Evolutionary conservation across 2,113 vertebrate genomes (phyloP).

Genomic region (Dasyprocta punctata): DNA sequence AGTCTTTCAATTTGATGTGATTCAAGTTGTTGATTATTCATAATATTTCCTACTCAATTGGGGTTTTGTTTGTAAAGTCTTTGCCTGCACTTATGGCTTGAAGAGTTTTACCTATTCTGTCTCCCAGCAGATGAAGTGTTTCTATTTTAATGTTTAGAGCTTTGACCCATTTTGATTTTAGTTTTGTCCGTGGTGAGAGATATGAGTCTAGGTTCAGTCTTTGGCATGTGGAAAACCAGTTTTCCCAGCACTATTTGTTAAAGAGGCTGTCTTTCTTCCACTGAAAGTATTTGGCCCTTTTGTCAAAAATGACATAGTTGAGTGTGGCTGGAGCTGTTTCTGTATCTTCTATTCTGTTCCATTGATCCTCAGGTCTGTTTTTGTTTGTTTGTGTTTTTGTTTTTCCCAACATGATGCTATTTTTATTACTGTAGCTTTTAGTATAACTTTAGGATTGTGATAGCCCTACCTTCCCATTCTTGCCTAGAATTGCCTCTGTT

Average conservation of each 20-base stretch:
- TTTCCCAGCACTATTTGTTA: neutral
- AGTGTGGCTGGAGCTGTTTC: neutral
- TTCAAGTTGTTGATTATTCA: neutral
- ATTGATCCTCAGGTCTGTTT: neutral
- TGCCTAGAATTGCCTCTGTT: neutral
- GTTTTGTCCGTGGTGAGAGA: neutral
- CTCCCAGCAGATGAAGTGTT: neutral
- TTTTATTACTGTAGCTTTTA: neutral
- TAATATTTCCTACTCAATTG: neutral
- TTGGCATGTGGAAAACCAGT: neutral
- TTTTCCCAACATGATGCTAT: neutral
- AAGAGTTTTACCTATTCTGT: neutral
- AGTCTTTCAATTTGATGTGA: neutral
- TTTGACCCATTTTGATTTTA: neutral
- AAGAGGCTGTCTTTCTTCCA: neutral
- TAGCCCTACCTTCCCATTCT: neutral
- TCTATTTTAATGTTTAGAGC: neutral
- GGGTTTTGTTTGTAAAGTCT: neutral
- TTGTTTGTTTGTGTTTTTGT: neutral
- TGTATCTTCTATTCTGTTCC: neutral
- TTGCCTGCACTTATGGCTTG: neutral
- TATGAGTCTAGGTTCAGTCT: neutral
- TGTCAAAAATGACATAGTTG: neutral
- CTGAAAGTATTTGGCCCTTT: neutral
- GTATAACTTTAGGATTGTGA: neutral